Base-by-base conservation (phyloP, 2,888 invertebrate genomes). In the Craniophora ligustri region DNA sequence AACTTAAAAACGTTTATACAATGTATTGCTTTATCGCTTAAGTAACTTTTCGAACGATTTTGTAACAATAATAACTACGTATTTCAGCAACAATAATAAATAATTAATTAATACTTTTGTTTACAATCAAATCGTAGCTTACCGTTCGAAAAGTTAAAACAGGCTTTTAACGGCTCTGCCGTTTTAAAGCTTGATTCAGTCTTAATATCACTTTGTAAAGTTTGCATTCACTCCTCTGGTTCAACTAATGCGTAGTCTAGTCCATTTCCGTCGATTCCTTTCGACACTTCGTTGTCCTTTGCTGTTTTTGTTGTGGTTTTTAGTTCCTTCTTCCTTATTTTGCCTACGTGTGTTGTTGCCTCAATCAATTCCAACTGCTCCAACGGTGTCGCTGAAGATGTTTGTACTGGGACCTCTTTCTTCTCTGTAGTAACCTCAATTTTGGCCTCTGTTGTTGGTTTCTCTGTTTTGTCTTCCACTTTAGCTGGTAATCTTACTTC, bases 301-400 rank as follows among this genome's bases (percentile, higher is more conserved):
- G 84, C 65, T 2, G 82, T 82, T 67, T 92, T 91, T 2, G 83
- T 82, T 2, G 84, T 83, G 0, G 80, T 82, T 48, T 92, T 93
- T 14, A 93, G 67, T 15, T 92, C 93, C 75, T 93, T 93, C 79
- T 93, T 93, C 44, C 92, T 82, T n/a, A 90, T 92, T 69, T 92
- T 93, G 0, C 93, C 92, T 1, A 86, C 81, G 55, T 91, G 88
- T 0, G 90, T 89, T 2, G 91, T 90, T 1, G 88, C 87, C 65
- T 90, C 91, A 6, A 82, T 76, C 10, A 81, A 30, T 8, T 89
- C 89, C 8, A 87, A 47, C 49, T 87, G 85, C 23, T 88, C 88
- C 0, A 88, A 53, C 0, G 89, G 84, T 1, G 75, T 69, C 5
- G 36, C 74, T 34, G 80, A 65, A 4, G 81, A 67, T 36, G 75